phyloP scores from a whole-genome alignment of 2,888 invertebrate genomes.

The Rapana venosa region DNA sequence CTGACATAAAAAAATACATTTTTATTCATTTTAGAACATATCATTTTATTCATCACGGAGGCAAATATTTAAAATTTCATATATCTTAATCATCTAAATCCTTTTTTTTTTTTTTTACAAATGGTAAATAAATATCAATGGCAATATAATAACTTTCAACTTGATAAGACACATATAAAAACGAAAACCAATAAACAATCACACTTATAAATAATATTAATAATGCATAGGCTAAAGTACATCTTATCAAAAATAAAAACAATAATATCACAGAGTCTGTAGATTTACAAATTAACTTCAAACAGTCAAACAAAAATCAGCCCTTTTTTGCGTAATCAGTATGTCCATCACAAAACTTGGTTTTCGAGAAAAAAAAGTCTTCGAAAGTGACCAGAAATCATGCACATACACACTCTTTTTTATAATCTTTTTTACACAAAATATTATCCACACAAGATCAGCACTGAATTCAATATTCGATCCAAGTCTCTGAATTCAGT shows the following conservation, averaged over 20 bases:
- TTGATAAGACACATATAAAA: too few species aligned
- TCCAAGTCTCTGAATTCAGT: background rate
- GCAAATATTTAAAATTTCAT: too few species aligned
- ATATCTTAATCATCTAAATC: too few species aligned
- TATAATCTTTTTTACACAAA: background rate
- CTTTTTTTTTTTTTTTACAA: too few species aligned
- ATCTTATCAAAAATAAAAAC: background rate
- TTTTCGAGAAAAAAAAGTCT: background rate
- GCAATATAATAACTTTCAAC: too few species aligned
- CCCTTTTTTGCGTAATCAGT: background rate
- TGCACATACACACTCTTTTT: background rate
- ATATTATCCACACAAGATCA: background rate
- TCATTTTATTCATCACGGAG: background rate
- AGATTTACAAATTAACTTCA: background rate
- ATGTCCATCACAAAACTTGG: background rate
- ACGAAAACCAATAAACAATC: too few species aligned
- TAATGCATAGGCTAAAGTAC: background rate
- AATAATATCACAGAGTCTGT: background rate
- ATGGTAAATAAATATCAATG: too few species aligned
- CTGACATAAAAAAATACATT: background rate
- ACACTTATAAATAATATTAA: background rate
- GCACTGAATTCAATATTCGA: background rate
- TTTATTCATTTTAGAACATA: background rate
- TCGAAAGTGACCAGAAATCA: background rate
- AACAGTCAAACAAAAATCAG: background rate